These are phyloP conservation scores for Gobionotothen gibberifrons DNA, from an alignment of 2,797 vertebrate genomes.

Conservation along the genomic window DNA sequence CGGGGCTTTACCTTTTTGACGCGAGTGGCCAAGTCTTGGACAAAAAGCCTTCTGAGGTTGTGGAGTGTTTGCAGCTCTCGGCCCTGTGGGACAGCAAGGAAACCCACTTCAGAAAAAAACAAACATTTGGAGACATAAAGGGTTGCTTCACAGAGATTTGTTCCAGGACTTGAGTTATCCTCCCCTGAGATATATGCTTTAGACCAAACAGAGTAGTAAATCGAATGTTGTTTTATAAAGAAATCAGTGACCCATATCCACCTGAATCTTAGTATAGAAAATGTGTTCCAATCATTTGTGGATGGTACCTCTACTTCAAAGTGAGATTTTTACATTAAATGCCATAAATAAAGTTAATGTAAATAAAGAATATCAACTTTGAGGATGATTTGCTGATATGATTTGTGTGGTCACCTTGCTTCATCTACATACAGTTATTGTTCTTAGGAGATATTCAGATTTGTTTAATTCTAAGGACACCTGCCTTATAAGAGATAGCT, in stretches of 20 bases:
- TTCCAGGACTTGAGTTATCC: background rate
- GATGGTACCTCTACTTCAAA: background rate
- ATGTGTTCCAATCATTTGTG: background rate
- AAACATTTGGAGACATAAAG: background rate
- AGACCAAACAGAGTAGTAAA: background rate
- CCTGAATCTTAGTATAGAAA: too few species aligned
- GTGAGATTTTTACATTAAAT: background rate
- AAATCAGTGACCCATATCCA: too few species aligned
- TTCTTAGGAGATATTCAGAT: background rate
- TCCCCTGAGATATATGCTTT: background rate
- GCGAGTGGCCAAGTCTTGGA: constrained; percentile 92
- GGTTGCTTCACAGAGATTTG: background rate
- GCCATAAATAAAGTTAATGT: background rate
- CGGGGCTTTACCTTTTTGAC: constrained; percentile 90
- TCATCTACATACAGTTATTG: background rate
- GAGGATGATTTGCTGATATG: background rate
- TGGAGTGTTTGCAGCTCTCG: constrained; percentile 98
- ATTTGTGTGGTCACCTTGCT: background rate
- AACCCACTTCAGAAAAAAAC: background rate
- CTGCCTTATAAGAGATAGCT: background rate
- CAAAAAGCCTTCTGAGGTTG: constrained; percentile 95
- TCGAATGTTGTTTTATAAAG: background rate
- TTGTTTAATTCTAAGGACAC: background rate
- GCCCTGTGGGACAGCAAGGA: constrained; percentile 78
- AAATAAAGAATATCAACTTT: background rate